Percentiles rank a stretch among this genome's conserved stretches.
Conservation (phyloP, 2,888 invertebrate genomes). For the Cybosia mesomella region DNA sequence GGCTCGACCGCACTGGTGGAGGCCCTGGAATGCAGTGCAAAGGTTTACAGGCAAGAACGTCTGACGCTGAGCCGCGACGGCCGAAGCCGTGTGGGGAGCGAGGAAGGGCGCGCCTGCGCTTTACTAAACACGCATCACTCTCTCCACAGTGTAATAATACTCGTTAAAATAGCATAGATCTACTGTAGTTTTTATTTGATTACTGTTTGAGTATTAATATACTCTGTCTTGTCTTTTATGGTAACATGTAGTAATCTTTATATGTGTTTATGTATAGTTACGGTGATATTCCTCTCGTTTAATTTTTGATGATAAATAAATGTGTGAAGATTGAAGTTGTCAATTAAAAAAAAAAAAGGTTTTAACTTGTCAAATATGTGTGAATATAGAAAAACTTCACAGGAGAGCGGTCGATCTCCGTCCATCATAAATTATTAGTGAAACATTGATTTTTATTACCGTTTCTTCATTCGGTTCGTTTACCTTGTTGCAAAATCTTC, state of each 20-base stretch:
- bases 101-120: slow-evolving; percentile 12
- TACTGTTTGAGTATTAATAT: not conserved
- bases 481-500: not conserved
- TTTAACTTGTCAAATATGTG: not conserved
- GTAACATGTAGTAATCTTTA: not conserved
- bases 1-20: slow-evolving; percentile 12
- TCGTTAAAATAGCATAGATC: not conserved
- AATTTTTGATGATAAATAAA: not conserved
- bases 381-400: not conserved
- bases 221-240: not conserved
- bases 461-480: not conserved
- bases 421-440: slow-evolving; percentile 1
- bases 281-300: not conserved
- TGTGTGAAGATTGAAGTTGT: not conserved
- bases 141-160: not conserved
- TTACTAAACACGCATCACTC: not conserved
- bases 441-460: slow-evolving; percentile 5
- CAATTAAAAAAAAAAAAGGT: not conserved
- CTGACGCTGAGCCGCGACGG: not conserved
- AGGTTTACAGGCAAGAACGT: not conserved
- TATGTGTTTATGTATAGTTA: not conserved
- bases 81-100: not conserved
- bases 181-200: not conserved
- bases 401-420: not conserved
- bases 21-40: slow-evolving; percentile 18